phyloP scores from a whole-genome alignment of 1,140 invertebrate species.

The Brachionus calyciflorus region DNA sequence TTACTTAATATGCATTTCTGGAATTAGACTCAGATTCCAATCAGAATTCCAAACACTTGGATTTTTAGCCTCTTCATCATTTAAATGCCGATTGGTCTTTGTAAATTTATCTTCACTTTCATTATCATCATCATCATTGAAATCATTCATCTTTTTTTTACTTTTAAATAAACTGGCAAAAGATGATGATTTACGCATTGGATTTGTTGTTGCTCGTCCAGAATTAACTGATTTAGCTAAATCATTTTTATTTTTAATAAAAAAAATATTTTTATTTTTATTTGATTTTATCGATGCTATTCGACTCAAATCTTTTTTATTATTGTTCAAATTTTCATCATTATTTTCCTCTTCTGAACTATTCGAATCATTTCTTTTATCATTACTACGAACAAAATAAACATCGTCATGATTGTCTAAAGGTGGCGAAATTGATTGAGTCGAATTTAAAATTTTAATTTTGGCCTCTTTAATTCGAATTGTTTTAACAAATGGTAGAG shows the following conservation, averaged over 20 bases:
- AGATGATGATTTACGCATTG: neutral
- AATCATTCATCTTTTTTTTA: slow-evolving; percentile 14
- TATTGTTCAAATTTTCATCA: neutral
- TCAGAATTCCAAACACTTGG: slow-evolving; percentile 38
- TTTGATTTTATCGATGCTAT: slow-evolving; percentile 48
- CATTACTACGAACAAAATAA: slow-evolving; percentile 54
- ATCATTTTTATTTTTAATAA: slow-evolving; percentile 28
- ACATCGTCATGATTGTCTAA: slow-evolving; percentile 47
- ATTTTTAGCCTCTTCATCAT: slow-evolving; percentile 9
- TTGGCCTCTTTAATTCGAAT: slow-evolving; percentile 53
- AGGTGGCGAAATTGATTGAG: neutral
- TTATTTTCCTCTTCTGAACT: slow-evolving; percentile 45
- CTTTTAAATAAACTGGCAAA: slow-evolving; percentile 10
- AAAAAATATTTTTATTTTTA: slow-evolving; percentile 6
- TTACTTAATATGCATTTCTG: slow-evolving; percentile 39
- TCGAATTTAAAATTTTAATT: slow-evolving; percentile 48
- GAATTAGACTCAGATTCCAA: neutral
- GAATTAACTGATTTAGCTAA: slow-evolving; percentile 49
- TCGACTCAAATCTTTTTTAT: slow-evolving; percentile 16
- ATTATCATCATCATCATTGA: slow-evolving; percentile 47
- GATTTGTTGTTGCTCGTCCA: neutral
- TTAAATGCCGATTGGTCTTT: neutral
- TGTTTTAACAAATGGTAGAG: slow-evolving; percentile 55
- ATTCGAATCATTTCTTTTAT: slow-evolving; percentile 53
- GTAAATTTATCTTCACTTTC: slow-evolving; percentile 48